These are phyloP conservation scores for Nettapus auritus DNA, from an alignment of 2,113 vertebrate genomes.

Conservation along the genomic window DNA sequence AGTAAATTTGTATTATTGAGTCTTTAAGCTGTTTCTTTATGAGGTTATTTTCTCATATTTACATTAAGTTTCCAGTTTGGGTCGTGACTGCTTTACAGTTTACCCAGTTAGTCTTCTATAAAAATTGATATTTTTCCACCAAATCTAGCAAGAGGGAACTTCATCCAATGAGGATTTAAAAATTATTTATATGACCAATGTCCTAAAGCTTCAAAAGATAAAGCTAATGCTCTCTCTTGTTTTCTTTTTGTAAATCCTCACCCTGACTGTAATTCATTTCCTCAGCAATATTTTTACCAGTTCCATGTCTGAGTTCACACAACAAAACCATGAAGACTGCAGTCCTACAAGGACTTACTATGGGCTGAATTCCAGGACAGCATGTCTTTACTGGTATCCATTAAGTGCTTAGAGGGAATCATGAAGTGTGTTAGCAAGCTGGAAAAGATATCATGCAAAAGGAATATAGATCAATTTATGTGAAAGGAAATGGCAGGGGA, in stretches of 20 bases:
- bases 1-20: not conserved
- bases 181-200: not conserved
- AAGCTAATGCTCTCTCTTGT: not conserved
- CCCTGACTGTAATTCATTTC: not conserved
- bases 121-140: not conserved
- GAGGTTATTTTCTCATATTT: not conserved
- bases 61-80: not conserved
- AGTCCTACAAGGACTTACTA: not conserved
- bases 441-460: not conserved
- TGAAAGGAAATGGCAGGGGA: not conserved
- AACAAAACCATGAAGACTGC: not conserved
- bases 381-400: not conserved
- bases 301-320: not conserved
- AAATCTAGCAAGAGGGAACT: not conserved
- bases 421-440: not conserved
- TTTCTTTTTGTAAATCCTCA: not conserved
- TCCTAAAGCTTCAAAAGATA: not conserved
- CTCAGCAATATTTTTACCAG: not conserved
- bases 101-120: not conserved
- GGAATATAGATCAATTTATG: not conserved
- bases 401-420: not conserved
- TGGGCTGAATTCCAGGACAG: not conserved
- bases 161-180: not conserved
- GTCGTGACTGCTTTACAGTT: not conserved
- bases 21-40: not conserved